Percentiles rank a stretch among this genome's conserved stretches.
Evolutionary conservation across 2,797 vertebrate species (phyloP).

Genomic region (Thalassophryne amazonica): DNA sequence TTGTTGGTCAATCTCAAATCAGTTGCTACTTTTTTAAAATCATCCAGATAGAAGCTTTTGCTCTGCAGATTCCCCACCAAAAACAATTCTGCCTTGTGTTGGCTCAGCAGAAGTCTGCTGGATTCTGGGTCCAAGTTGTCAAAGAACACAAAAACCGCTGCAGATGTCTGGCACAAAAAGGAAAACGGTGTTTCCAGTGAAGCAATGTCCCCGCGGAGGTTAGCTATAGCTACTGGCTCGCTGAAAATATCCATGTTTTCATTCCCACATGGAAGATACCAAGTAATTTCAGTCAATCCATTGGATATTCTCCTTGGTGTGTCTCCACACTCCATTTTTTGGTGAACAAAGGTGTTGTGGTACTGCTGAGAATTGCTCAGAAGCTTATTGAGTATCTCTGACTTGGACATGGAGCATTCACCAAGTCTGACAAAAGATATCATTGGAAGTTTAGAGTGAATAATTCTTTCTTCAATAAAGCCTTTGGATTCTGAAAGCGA

Average conservation of each 20-base stretch:
- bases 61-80: conserved; percentile 53
- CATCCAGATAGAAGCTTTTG: accelerated
- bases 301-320: conserved; percentile 56
- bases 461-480: conserved; percentile 74
- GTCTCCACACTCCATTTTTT: conserved; percentile 65
- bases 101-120: conserved; percentile 23
- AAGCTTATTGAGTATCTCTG: conserved; percentile 77
- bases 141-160: conserved; percentile 80
- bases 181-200: conserved; percentile 72
- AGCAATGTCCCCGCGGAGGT: conserved; percentile 75
- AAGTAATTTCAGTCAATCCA: conserved; percentile 80
- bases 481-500: conserved; percentile 56
- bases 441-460: conserved; percentile 56
- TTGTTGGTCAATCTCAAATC: conserved; percentile 35
- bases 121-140: conserved; percentile 62
- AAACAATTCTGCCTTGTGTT: conserved; percentile 40
- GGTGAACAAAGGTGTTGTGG: conserved; percentile 73
- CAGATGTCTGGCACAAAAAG: conserved; percentile 77
- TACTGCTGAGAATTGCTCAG: conserved; percentile 73
- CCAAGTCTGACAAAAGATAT: conserved; percentile 72
- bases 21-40: conserved; percentile 11
- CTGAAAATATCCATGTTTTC: conserved; percentile 75
- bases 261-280: conserved; percentile 80
- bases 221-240: conserved; percentile 77
- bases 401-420: conserved; percentile 84